Percentiles rank a stretch among this genome's conserved stretches.
Evolutionary conservation across 2,888 invertebrate species (phyloP).

Genomic region (Acleris cristana): DNA sequence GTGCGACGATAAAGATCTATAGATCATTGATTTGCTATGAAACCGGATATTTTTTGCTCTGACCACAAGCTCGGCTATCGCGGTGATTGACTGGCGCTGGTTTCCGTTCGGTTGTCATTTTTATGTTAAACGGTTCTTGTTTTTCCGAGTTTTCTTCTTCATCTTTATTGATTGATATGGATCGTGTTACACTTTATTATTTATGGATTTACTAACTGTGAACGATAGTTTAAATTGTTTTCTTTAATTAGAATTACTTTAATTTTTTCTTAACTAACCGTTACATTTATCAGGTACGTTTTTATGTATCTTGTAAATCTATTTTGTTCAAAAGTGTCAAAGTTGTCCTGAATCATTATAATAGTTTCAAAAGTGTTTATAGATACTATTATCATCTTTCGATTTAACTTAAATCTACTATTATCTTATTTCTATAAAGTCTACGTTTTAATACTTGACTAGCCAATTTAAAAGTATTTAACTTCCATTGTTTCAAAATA

Average conservation of each 20-base stretch:
- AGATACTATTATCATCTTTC: too few species aligned
- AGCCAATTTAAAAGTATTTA: background rate
- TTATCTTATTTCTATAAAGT: too few species aligned
- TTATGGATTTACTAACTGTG: background rate
- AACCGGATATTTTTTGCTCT: conserved; percentile 63
- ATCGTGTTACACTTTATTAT: conserved; percentile 6
- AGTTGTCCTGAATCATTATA: too few species aligned
- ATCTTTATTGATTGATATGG: conserved; percentile 15
- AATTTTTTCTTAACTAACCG: too few species aligned
- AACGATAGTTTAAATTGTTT: background rate
- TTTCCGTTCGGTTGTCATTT: conserved; percentile 30
- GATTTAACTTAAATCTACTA: too few species aligned
- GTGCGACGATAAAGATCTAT: conserved; percentile 63
- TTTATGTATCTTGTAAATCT: too few species aligned
- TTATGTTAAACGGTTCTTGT: conserved; percentile 25
- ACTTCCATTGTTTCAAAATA: conserved; percentile 49
- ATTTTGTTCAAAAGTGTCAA: too few species aligned
- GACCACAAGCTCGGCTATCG: conserved; percentile 51
- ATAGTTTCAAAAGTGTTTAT: too few species aligned
- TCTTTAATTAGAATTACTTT: background rate
- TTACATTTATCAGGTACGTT: too few species aligned
- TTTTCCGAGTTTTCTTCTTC: conserved; percentile 31
- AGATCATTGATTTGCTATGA: conserved; percentile 60
- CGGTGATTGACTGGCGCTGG: conserved; percentile 29
- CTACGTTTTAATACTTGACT: too few species aligned